Percentiles rank a stretch among this genome's conserved stretches.
Evolutionary conservation across 2,888 invertebrate genomes (phyloP).

Genomic region (Drosophila infuscata): DNA sequence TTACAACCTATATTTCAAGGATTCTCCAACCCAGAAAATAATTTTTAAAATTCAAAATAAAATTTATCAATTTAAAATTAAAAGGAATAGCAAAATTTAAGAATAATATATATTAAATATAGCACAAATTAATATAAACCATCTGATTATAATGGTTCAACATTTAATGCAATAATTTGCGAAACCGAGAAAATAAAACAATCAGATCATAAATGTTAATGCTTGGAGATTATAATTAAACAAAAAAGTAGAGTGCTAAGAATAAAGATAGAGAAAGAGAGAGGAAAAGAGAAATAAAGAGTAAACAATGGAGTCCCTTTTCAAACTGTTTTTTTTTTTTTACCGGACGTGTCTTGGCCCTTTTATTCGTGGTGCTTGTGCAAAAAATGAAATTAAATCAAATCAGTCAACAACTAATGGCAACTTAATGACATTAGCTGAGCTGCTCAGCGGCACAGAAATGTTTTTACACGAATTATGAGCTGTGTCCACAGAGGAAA

Average conservation of each 20-base stretch:
- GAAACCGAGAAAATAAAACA: neutral
- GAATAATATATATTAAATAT: neutral
- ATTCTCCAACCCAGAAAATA: neutral
- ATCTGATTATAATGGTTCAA: accelerated
- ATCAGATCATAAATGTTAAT: neutral
- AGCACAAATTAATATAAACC: neutral
- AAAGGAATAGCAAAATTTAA: neutral
- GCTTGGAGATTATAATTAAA: neutral
- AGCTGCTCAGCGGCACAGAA: slow-evolving; percentile 55
- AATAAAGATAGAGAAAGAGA: neutral
- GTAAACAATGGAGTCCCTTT: neutral
- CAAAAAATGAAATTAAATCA: slow-evolving; percentile 68
- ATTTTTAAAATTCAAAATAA: neutral
- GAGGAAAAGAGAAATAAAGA: neutral
- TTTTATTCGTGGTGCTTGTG: slow-evolving; percentile 22
- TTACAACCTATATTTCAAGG: too few species aligned
- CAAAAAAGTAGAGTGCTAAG: neutral
- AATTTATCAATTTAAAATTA: neutral
- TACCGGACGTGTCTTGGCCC: neutral
- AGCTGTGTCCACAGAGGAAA: slow-evolving; percentile 31
- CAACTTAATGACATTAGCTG: slow-evolving; percentile 75
- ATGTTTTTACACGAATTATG: slow-evolving; percentile 68
- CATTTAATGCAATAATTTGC: neutral
- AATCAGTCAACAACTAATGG: slow-evolving; percentile 82
- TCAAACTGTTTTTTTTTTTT: neutral